Base-by-base conservation (phyloP, 2,113 vertebrate genomes). In the Corydoras maculifer region DNA sequence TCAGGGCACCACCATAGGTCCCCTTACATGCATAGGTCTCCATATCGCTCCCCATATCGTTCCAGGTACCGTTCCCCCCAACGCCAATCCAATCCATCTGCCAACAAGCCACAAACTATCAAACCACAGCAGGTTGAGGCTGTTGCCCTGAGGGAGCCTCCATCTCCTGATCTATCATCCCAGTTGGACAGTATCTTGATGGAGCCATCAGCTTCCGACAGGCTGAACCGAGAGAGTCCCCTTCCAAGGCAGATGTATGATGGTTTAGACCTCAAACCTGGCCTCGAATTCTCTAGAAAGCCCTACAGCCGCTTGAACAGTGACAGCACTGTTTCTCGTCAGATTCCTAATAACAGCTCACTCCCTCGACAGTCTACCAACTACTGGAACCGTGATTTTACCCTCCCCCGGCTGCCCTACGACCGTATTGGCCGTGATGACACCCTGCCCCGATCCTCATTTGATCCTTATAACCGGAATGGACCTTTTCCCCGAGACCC, bases 11-110 rank as follows among this genome's bases (percentile, higher is more conserved):
- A 86, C 0, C 79, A 89, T 61, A 87, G 91, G 70, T 92, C 92
- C 0, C 88, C 91, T 3, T 89, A 92, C 61, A 88, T 91, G 30
- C 86, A 86, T 4, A 75, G 30, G 51, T 93, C 92, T 0, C 86
- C 91, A 0, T 88, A 89, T 10, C 75, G 29, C 49, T 92, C 92
- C 0, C 85, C 90, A 0, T 89, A 90, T 9, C 73, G 76, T 59
- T 78, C 87, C 2, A 80, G 87, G 58, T 86, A 92, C 13, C 91
- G 87, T 50, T 94, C 94, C 0, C 91, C 93, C 0, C 88, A 89
- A 51, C 86, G 90, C 76, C 83, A 85, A 59, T 79, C 74, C 1
- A 58, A 73, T 68, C 79, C 75, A 73, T 86, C 86, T 53, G 68
- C 6, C 78, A 86, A n/a, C 83, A 76, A 85, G 89, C 79, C 87